phyloP scores from a whole-genome alignment of 1,140 invertebrate genomes.

The Bombus polaris region DNA sequence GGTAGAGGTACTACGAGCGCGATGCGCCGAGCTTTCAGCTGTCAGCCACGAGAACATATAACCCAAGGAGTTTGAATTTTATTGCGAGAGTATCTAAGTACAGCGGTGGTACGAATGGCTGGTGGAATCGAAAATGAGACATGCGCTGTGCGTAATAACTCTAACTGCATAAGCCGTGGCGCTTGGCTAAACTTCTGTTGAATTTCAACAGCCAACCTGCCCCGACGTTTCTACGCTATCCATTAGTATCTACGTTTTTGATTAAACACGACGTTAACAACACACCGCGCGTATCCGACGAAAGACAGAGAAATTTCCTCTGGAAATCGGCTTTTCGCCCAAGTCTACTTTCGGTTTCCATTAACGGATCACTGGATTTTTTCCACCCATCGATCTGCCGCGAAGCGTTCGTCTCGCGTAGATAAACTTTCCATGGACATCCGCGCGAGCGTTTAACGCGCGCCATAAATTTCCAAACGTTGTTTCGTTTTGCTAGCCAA shows the following conservation, averaged over 20 bases:
- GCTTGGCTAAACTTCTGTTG: not conserved
- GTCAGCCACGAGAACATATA: constrained; percentile 22
- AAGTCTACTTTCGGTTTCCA: not conserved
- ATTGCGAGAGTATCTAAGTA: constrained; percentile 4
- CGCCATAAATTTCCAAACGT: not conserved
- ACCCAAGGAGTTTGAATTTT: constrained; percentile 40
- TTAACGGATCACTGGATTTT: constrained; percentile 3
- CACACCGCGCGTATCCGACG: not conserved
- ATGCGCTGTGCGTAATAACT: constrained; percentile 17
- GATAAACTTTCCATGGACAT: not conserved
- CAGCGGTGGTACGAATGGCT: not conserved
- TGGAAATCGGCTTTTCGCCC: not conserved
- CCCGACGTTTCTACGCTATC: not conserved
- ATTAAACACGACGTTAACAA: constrained; percentile 16
- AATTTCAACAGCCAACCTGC: constrained; percentile 22
- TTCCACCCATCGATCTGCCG: not conserved
- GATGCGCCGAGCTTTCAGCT: constrained; percentile 9
- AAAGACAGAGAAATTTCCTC: not conserved
- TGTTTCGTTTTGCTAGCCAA: not conserved
- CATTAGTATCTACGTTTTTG: not conserved
- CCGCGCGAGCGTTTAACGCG: not conserved
- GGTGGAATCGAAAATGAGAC: constrained; percentile 42
- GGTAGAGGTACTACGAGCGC: not conserved
- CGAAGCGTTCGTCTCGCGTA: not conserved
- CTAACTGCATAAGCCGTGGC: not conserved